These are phyloP conservation scores for Cliona cf. orientalis DNA, from an alignment of 37 sponge, comb jelly and placozoan genomes.

Conservation along the genomic window DNA sequence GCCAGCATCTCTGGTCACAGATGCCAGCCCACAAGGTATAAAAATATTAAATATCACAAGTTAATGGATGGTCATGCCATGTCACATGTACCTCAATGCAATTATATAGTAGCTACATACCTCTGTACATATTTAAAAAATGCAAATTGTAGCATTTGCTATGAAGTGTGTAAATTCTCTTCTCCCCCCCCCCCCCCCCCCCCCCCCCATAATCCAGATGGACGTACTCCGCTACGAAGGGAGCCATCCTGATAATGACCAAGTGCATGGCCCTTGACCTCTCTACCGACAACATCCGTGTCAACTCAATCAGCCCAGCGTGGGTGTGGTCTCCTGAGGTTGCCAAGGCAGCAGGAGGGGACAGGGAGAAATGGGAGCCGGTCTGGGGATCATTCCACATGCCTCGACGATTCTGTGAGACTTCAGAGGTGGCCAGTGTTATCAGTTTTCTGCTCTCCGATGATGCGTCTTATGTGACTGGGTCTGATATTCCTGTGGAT, in stretches of 20 bases:
- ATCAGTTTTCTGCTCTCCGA: slow-evolving; percentile 80
- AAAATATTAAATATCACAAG: too few species aligned
- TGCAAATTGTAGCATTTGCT: too few species aligned
- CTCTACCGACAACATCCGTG: slow-evolving; percentile 67
- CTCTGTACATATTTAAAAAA: too few species aligned
- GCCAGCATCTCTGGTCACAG: slow-evolving; percentile 77
- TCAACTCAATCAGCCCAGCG: slow-evolving; percentile 84
- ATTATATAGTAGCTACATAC: too few species aligned
- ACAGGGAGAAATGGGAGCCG: slow-evolving; percentile 81
- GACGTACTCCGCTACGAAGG: slow-evolving; percentile 87
- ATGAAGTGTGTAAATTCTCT: too few species aligned
- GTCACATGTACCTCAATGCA: too few species aligned
- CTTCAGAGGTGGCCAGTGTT: slow-evolving; percentile 71
- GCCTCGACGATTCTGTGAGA: slow-evolving; percentile 65
- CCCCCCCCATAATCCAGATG: too few species aligned
- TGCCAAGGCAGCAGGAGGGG: slow-evolving; percentile 80
- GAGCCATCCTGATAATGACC: slow-evolving; percentile 75
- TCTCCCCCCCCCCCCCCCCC: too few species aligned
- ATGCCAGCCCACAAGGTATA: slow-evolving; percentile 74
- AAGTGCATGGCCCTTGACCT: slow-evolving; percentile 89
- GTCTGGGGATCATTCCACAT: slow-evolving; percentile 89
- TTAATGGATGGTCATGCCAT: too few species aligned
- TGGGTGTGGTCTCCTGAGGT: slow-evolving; percentile 95
- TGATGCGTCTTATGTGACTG: slow-evolving; percentile 81
- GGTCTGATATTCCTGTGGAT: slow-evolving; percentile 76